phyloP scores from a whole-genome alignment of 2,797 vertebrate genomes.

The Peromyscus attwateri region DNA sequence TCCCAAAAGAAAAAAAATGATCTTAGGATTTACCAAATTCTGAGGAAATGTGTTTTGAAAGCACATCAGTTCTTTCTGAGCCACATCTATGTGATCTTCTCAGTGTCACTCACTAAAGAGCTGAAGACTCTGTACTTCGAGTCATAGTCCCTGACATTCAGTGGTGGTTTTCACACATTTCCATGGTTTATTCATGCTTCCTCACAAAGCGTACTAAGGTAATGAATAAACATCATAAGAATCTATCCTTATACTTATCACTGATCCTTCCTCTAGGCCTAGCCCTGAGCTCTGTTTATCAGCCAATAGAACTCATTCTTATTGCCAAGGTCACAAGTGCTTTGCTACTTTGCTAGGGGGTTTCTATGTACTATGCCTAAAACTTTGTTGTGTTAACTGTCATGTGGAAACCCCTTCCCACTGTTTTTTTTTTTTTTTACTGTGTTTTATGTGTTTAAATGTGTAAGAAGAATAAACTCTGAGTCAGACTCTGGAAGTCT shows the following conservation, averaged over 20 bases:
- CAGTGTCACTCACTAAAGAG: not conserved
- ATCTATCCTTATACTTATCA: too few species aligned
- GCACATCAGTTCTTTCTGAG: not conserved
- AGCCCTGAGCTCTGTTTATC: not conserved
- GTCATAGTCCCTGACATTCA: not conserved
- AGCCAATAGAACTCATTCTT: not conserved
- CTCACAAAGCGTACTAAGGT: not conserved
- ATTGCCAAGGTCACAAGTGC: not conserved
- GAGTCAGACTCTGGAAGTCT: too few species aligned
- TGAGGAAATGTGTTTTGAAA: conserved; percentile 10
- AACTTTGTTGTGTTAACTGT: not conserved
- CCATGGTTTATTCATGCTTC: not conserved
- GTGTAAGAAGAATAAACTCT: not conserved
- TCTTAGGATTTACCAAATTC: not conserved
- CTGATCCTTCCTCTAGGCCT: not conserved
- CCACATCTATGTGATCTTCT: not conserved
- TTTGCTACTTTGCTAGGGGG: not conserved
- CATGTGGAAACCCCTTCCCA: not conserved
- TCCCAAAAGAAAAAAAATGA: not conserved
- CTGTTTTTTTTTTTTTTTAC: too few species aligned
- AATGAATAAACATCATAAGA: not conserved
- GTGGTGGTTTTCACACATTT: not conserved
- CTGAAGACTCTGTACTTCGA: not conserved
- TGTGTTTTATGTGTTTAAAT: not conserved
- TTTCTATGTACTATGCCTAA: not conserved